phyloP scores from a whole-genome alignment of 1,140 invertebrate genomes.

The Camponotus pennsylvanicus region DNA sequence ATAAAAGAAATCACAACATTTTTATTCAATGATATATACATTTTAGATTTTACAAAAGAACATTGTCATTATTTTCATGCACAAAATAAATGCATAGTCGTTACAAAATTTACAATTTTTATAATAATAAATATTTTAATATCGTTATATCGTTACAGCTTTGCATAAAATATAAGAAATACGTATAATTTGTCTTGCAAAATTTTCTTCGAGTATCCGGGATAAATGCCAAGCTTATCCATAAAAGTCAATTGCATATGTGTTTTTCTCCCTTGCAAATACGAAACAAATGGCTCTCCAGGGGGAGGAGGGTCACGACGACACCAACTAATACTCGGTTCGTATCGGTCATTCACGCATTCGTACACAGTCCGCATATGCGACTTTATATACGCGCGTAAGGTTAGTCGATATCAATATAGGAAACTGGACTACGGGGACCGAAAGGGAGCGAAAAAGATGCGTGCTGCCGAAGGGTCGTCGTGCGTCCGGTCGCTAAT shows the following conservation, averaged over 20 bases:
- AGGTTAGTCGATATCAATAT: conserved; percentile 74
- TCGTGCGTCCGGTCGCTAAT: conserved; percentile 72
- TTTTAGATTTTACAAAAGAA: no score
- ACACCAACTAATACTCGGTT: conserved; percentile 75
- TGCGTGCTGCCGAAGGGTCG: conserved; percentile 42
- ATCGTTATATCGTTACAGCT: no score
- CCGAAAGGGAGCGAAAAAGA: conserved; percentile 46
- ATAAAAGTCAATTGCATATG: conserved; percentile 74
- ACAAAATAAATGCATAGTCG: no score
- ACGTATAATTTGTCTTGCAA: no score
- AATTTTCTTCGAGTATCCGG: conserved; percentile 21
- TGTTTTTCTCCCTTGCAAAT: conserved; percentile 74
- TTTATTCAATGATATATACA: background rate
- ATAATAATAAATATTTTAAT: no score
- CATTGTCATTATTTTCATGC: no score
- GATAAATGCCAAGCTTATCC: conserved; percentile 69
- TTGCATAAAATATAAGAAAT: no score
- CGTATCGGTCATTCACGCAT: conserved; percentile 39
- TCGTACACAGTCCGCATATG: conserved; percentile 35
- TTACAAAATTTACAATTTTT: no score
- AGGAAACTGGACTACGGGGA: conserved; percentile 74
- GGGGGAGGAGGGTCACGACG: conserved; percentile 56
- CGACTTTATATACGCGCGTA: conserved; percentile 42
- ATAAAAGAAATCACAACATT: no score
- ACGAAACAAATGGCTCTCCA: conserved; percentile 77